Percentiles rank a stretch among this genome's conserved stretches.
phyloP scores from a whole-genome alignment of 2,113 vertebrate genomes.

The Tragelaphus scriptus region DNA sequence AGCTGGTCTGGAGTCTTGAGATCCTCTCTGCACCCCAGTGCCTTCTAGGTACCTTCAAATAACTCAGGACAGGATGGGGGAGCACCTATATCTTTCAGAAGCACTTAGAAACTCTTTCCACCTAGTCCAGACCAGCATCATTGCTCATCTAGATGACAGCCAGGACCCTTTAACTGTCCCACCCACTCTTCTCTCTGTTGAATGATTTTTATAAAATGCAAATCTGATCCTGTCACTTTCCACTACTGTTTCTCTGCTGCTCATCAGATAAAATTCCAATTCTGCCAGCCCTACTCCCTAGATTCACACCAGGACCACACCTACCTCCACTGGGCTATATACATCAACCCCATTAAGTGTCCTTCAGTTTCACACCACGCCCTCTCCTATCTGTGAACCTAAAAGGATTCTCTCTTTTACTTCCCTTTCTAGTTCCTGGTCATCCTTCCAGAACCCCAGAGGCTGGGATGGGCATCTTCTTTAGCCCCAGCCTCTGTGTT shows the following conservation, averaged over 20 bases:
- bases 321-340: neutral
- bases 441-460: neutral
- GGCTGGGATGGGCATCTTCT: neutral
- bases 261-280: neutral
- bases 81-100: neutral
- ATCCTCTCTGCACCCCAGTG: neutral
- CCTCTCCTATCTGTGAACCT: neutral
- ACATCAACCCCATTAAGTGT: neutral
- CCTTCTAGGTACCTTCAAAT: neutral
- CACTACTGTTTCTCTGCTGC: neutral
- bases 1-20: neutral
- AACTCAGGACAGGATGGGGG: neutral
- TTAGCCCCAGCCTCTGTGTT: neutral
- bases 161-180: neutral
- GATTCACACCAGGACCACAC: neutral
- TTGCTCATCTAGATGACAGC: neutral
- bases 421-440: neutral
- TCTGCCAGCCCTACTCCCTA: neutral
- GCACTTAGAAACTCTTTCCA: neutral
- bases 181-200: neutral
- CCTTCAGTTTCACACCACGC: rapidly evolving
- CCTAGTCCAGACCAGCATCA: neutral
- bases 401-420: neutral
- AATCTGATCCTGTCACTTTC: neutral
- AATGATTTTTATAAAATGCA: neutral